phyloP scores from a whole-genome alignment of 2,888 invertebrate species.

The Drosophila aldrichi region DNA sequence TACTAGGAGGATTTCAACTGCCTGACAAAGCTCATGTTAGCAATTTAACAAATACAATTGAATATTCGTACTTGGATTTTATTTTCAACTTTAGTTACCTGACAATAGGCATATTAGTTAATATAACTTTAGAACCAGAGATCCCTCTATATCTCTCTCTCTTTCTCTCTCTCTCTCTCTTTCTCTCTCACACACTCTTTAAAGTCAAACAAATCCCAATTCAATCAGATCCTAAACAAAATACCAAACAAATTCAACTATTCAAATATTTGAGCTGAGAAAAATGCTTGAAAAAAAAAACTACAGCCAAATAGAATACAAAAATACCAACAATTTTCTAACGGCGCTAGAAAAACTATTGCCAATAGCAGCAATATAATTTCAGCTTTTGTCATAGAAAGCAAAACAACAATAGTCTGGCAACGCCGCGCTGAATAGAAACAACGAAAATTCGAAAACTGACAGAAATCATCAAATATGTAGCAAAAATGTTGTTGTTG shows the following conservation, averaged over 20 bases:
- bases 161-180: not conserved
- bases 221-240: not conserved
- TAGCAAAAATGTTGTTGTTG: slow-evolving; percentile 13
- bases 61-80: too few species aligned
- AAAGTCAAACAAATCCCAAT: not conserved
- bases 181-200: not conserved
- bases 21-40: not conserved
- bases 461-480: slow-evolving; percentile 49
- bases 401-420: slow-evolving; percentile 3
- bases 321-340: not conserved
- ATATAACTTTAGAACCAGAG: too few species aligned
- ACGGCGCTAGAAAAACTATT: not conserved
- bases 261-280: not conserved
- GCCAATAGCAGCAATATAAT: not conserved
- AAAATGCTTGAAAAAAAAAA: too few species aligned
- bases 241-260: slow-evolving; percentile 1
- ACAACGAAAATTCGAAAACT: slow-evolving; percentile 23
- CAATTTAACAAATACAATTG: not conserved
- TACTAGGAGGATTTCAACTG: not conserved
- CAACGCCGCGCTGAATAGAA: not conserved
- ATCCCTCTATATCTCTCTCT: too few species aligned
- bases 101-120: not conserved
- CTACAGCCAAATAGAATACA: not conserved
- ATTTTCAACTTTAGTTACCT: not conserved
- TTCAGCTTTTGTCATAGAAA: slow-evolving; percentile 25